These are phyloP conservation scores for Eulithis testata DNA, from an alignment of 2,888 invertebrate genomes.

Conservation along the genomic window DNA sequence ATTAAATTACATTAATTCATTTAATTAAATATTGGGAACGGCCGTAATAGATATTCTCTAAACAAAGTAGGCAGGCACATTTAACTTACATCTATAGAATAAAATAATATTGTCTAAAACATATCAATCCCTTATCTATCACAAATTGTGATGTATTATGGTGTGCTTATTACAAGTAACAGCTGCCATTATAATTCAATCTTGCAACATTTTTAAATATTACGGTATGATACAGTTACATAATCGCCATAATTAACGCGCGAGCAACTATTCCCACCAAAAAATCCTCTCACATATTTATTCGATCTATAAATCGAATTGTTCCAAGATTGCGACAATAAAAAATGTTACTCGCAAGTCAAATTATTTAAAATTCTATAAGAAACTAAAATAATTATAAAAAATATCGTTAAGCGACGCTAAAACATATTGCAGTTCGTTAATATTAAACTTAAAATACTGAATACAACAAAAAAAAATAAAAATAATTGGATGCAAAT, in stretches of 20 bases:
- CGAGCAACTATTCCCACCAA: not conserved
- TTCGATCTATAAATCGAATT: too few species aligned
- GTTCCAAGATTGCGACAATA: too few species aligned
- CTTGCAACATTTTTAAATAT: constrained; percentile 25
- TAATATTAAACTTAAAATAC: constrained; percentile 68
- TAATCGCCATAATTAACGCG: not conserved
- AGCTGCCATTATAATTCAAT: constrained; percentile 60
- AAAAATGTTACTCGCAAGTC: not conserved
- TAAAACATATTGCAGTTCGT: constrained; percentile 75
- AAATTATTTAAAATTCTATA: not conserved
- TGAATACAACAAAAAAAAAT: constrained; percentile 71
- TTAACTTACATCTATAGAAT: constrained; percentile 62
- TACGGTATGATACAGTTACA: not conserved
- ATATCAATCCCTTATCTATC: constrained; percentile 69
- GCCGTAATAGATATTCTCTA: constrained; percentile 35
- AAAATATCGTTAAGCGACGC: constrained; percentile 32
- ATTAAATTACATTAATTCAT: too few species aligned
- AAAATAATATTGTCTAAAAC: constrained; percentile 66
- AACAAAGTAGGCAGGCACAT: constrained; percentile 68
- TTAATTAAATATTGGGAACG: too few species aligned
- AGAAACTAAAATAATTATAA: constrained; percentile 40
- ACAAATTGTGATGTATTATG: constrained; percentile 75
- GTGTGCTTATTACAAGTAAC: constrained; percentile 45
- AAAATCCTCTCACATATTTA: too few species aligned
- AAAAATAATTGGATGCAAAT: constrained; percentile 47